Conservation (phyloP, 2,797 vertebrate species). For the Xerus rutilus region DNA sequence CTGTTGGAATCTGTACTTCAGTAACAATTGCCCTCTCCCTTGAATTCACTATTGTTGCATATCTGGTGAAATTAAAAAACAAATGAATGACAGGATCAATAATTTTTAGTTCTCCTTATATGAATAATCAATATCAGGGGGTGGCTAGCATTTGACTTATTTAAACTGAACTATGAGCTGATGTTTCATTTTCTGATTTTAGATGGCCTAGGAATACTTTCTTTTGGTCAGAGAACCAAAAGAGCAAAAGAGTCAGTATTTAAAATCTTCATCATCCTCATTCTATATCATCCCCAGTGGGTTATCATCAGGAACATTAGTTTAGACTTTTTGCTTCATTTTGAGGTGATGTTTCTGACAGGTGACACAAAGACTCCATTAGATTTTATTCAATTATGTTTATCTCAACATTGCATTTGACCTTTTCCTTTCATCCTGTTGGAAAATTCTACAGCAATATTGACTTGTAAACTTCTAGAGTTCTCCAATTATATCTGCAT, state of each 20-base stretch:
- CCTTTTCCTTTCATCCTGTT: neutral
- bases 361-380: neutral
- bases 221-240: neutral
- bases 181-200: neutral
- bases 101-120: neutral
- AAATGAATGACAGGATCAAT: neutral
- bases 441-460: neutral
- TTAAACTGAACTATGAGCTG: neutral
- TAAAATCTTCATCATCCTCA: neutral
- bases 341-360: neutral
- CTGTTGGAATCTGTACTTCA: neutral
- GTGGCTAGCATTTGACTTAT: neutral
- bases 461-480: neutral
- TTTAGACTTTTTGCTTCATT: neutral
- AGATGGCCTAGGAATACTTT: neutral
- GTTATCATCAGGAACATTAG: neutral
- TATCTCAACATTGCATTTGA: neutral
- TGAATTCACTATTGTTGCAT: neutral
- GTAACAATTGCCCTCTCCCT: neutral
- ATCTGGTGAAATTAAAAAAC: neutral
- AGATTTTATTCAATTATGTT: neutral
- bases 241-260: neutral
- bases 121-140: neutral
- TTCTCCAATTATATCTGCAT: neutral
- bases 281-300: neutral